Evolutionary conservation across 2,888 invertebrate species (phyloP), one percentile per base, ranked within the genome.

Genomic region (Scrobipalpa atriplicella): DNA sequence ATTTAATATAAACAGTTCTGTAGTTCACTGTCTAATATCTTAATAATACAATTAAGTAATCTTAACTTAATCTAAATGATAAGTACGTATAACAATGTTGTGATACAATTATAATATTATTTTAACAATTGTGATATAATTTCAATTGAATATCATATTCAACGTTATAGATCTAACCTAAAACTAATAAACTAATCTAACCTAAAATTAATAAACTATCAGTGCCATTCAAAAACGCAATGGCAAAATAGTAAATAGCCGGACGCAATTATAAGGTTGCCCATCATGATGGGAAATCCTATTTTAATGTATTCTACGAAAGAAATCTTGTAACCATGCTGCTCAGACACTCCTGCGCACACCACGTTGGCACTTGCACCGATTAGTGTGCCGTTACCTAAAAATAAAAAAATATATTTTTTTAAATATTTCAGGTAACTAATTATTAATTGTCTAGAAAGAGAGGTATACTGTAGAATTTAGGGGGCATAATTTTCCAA

Each of bases 351-450:
- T 54, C 97, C 97, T 11, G 97, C 97, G 84, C 97, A 97, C 2
- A 98, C 96, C 52, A 98, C 97, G 85, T 98, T 98, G 0, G 97
- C 96, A 11, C 97, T 97, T 7, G 97, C 96, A 68, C 97, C 97
- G 81, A 98, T 97, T 18, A 98, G 84, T 3, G 97, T 97, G 64
- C 97, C 97, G 86, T 97, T 98, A 56, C 97, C 97, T 97, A 52
- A 29, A 29, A 29, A 29, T 29, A 29, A 2, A 29, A 29, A 29
- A 29, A 29, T 2, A 29, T 3, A 5, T 29, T 29, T 5, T 29
- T 5, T 29, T 29, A 29, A 29, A 29, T 2, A 29, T 3, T n/a
- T n/a, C n/a, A n/a, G n/a, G n/a, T n/a, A n/a, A n/a, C n/a, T n/a
- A n/a, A n/a, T n/a, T n/a, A n/a, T n/a, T n/a, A n/a, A n/a, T n/a